These are phyloP conservation scores for Spialia ferax DNA, from an alignment of 2,888 invertebrate genomes.

Conservation along the genomic window DNA sequence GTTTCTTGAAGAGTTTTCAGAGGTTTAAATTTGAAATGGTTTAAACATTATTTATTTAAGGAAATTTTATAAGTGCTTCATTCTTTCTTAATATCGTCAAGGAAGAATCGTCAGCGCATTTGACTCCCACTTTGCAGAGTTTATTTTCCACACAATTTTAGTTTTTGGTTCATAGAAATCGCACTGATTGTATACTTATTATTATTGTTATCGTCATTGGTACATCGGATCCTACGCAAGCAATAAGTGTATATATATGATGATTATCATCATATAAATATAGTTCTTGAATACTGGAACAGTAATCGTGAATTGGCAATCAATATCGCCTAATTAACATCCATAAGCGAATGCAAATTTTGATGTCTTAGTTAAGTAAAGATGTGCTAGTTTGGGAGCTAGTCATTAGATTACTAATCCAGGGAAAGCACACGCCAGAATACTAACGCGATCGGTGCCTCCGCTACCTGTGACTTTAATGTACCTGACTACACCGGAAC, in stretches of 20 bases:
- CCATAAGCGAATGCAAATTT: conserved; percentile 15
- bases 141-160: too few relatives aligned
- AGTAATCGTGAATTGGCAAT: neutral
- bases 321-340: neutral
- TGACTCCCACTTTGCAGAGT: too few relatives aligned
- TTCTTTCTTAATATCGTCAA: neutral
- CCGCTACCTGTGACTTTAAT: conserved; percentile 32
- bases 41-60: neutral
- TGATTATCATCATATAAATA: too few relatives aligned
- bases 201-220: too few relatives aligned
- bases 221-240: too few relatives aligned
- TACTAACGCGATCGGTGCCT: conserved; percentile 28
- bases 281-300: too few relatives aligned
- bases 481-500: conserved; percentile 6
- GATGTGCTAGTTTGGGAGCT: conserved; percentile 29
- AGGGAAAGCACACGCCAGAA: conserved; percentile 27
- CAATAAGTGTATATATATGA: too few relatives aligned
- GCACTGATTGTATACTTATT: too few relatives aligned
- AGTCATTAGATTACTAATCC: conserved; percentile 38
- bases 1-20: neutral
- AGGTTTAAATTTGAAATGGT: neutral
- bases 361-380: conserved; percentile 14
- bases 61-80: neutral
- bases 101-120: neutral
- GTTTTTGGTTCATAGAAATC: too few relatives aligned